phyloP scores from a whole-genome alignment of 2,888 invertebrate genomes.

The Tetragonisca angustula region DNA sequence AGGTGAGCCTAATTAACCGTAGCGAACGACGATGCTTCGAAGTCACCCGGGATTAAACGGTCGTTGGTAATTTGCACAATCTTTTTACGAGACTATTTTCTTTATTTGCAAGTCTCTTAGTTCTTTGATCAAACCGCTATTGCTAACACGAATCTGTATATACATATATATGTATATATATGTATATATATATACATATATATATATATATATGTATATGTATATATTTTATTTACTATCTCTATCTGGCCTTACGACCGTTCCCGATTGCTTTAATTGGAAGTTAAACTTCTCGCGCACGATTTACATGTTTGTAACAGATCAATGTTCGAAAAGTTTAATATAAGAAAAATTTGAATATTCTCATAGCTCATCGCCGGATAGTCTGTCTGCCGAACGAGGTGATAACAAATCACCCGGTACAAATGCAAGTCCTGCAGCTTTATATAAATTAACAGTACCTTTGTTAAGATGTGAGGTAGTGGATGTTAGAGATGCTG shows the following conservation, averaged over 20 bases:
- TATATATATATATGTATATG: too few species aligned
- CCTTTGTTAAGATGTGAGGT: constrained; percentile 97
- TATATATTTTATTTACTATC: constrained; percentile 46
- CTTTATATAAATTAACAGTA: constrained; percentile 96
- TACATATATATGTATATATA: not conserved
- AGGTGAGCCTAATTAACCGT: constrained; percentile 87
- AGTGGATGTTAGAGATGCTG: constrained; percentile 96
- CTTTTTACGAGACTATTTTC: constrained; percentile 24
- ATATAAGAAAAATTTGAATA: constrained; percentile 13
- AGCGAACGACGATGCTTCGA: constrained; percentile 71
- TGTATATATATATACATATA: too few species aligned
- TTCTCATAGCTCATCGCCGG: constrained; percentile 92
- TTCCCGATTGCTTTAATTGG: constrained; percentile 65
- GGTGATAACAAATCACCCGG: constrained; percentile 90
- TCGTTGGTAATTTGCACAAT: constrained; percentile 73
- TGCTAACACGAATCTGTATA: constrained; percentile 51
- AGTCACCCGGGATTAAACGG: constrained; percentile 75
- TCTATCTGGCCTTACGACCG: constrained; percentile 66
- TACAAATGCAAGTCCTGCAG: constrained; percentile 91
- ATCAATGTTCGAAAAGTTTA: not conserved
- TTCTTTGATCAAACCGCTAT: constrained; percentile 44
- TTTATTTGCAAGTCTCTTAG: constrained; percentile 55
- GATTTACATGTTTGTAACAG: constrained; percentile 31
- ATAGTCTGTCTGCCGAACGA: constrained; percentile 93
- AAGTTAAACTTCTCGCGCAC: constrained; percentile 50